Evolutionary conservation across 2,888 invertebrate species (phyloP), one percentile per base, ranked within the genome.

Genomic region (Pollenia labialis): DNA sequence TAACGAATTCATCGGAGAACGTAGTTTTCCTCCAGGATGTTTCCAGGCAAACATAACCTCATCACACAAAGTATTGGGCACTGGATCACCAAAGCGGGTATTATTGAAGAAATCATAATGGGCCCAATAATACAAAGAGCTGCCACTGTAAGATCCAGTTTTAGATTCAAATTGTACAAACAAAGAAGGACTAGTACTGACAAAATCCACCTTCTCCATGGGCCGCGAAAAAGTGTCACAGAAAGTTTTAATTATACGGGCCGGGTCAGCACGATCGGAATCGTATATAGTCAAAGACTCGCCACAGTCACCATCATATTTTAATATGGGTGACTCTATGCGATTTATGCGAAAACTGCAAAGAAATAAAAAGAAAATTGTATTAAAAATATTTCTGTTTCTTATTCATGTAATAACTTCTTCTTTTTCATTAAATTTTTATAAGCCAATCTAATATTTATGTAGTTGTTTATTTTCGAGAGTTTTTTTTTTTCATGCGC

Each of bases 51-150:
- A 96, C 91, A 98, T 97, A 1, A 97, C 96, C 92, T 98, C 97
- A 90, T 98, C 98, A 91, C 98, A 98, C 4, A 96, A 95, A 0
- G 97, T 97, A 23, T 96, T 96, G 0, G 95, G 95, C 0, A 98
- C 96, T 0, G 97, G 96, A 88, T 97, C 97, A 0, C 98, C 98
- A 88, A 97, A 96, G 74, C 96, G 96, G 0, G 97, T 97, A 90
- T 97, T 97, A 93, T 98, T 98, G 94, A 98, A 98, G 94, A 98
- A 98, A 91, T 98, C 98, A 91, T 98, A 98, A 92, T 98, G 98
- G 0, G 98, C 98, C 98, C 98, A 98, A 92, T 98, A 98, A 93
- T 98, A 98, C 14, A 98, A 94, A 0, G 98, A 98, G n/a, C 97
- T 97, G 95, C 98, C 98, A 85, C 97, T 97, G 90, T 98, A 98